Percentiles rank a stretch among this genome's conserved stretches.
phyloP scores from a whole-genome alignment of 2,113 vertebrate species.

The Rhinopomastus cyanomelas region DNA sequence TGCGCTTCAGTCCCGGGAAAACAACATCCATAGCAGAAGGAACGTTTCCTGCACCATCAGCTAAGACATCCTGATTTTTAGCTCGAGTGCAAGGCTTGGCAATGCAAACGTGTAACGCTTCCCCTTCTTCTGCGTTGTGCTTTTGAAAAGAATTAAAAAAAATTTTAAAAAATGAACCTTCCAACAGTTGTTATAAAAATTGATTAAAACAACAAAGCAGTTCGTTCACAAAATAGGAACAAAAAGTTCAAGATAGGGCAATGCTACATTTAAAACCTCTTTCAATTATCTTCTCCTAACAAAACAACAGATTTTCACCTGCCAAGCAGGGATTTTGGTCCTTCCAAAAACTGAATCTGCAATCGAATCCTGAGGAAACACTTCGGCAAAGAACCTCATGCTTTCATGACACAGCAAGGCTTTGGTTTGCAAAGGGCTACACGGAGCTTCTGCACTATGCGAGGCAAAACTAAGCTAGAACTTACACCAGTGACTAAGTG shows the following conservation, averaged over 20 bases:
- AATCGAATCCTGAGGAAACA: constrained; percentile 1
- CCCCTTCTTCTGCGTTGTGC: background rate
- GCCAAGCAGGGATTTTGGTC: background rate
- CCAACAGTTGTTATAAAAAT: constrained; percentile 21
- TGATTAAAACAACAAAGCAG: background rate
- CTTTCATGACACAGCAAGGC: constrained; percentile 24
- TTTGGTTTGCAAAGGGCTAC: constrained; percentile 58
- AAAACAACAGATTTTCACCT: background rate
- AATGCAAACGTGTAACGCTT: background rate
- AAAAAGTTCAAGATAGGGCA: background rate
- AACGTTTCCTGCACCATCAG: background rate
- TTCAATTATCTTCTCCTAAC: background rate
- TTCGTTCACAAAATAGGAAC: constrained; percentile 11
- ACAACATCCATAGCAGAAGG: background rate
- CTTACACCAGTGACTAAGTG: constrained; percentile 32
- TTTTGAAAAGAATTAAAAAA: background rate
- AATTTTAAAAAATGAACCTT: background rate
- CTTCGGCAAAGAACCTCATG: background rate
- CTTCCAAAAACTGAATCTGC: constrained; percentile 1
- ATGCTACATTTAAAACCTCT: background rate
- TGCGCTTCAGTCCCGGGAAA: background rate
- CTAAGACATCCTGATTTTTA: background rate
- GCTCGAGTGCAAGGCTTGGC: constrained; percentile 26
- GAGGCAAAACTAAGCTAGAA: constrained; percentile 69
- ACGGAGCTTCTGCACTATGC: constrained; percentile 58